A percentile compares a stretch with the other conserved stretches of the same genome.
Evolutionary conservation across 2,888 invertebrate genomes (phyloP).

Genomic region (Pammene fasciana): DNA sequence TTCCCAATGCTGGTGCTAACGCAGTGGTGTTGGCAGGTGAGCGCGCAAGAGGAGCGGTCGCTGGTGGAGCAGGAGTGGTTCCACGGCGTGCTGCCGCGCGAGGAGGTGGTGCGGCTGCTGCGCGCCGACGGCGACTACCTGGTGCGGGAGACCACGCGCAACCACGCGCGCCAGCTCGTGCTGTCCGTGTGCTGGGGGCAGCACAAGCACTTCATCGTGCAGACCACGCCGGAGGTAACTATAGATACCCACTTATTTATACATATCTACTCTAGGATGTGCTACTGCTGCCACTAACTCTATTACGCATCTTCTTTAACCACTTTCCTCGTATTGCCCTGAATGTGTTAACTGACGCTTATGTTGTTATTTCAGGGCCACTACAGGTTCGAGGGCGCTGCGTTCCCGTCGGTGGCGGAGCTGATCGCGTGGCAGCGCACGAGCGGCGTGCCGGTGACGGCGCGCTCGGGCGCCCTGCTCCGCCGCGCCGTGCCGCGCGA

Average conservation of each 20-base stretch:
- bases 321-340: too few species aligned
- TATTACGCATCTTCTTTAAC: too few species aligned
- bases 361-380: slow-evolving; percentile 85
- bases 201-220: slow-evolving; percentile 98
- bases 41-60: slow-evolving; percentile 84
- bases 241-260: too few species aligned
- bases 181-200: slow-evolving; percentile 98
- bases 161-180: slow-evolving; percentile 96
- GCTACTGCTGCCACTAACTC: too few species aligned
- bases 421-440: slow-evolving; percentile 94
- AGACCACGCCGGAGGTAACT: slow-evolving; percentile 93
- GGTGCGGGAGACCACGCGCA: slow-evolving; percentile 95
- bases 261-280: too few species aligned
- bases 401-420: slow-evolving; percentile 96
- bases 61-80: slow-evolving; percentile 98
- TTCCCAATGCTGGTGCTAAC: neutral
- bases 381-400: slow-evolving; percentile 96
- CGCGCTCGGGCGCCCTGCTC: slow-evolving; percentile 95
- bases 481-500: slow-evolving; percentile 93
- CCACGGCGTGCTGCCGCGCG: slow-evolving; percentile 97
- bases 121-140: slow-evolving; percentile 97
- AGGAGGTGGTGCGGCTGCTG: slow-evolving; percentile 96
- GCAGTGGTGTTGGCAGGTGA: slow-evolving; percentile 58
- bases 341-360: too few species aligned
- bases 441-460: slow-evolving; percentile 94